A percentile compares a stretch with the other conserved stretches of the same genome.
phyloP scores from a whole-genome alignment of 2,888 invertebrate genomes.

The Drosophila quinaria region DNA sequence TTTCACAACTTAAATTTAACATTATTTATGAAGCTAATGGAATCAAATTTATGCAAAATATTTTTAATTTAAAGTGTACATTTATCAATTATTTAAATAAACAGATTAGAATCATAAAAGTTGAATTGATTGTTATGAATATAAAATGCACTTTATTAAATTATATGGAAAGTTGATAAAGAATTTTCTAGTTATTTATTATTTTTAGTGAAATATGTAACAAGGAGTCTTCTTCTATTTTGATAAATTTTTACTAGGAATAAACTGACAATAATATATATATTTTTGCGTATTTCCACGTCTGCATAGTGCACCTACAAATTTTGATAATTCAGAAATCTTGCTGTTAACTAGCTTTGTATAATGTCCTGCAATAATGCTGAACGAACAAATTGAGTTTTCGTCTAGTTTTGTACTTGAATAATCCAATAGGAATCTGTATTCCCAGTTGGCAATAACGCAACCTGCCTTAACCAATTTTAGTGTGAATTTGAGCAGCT shows the following conservation, averaged over 20 bases:
- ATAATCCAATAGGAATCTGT: conserved; percentile 19
- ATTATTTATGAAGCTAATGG: too few species aligned
- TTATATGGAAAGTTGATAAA: neutral
- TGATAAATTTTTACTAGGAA: neutral
- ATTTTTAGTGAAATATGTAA: too few species aligned
- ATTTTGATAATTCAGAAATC: too few species aligned
- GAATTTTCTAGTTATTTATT: neutral
- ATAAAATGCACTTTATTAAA: neutral
- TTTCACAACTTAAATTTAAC: too few species aligned
- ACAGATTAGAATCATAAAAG: too few species aligned
- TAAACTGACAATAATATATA: neutral
- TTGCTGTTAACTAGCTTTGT: too few species aligned
- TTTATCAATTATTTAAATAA: too few species aligned
- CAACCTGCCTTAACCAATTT: conserved; percentile 30
- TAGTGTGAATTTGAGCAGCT: conserved; percentile 72
- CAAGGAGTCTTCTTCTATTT: neutral
- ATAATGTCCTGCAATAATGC: neutral
- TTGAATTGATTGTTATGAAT: neutral
- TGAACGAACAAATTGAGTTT: conserved; percentile 5
- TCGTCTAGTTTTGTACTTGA: neutral
- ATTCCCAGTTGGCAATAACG: conserved; percentile 22
- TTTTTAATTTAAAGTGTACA: too few species aligned
- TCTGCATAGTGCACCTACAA: too few species aligned
- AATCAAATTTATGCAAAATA: too few species aligned
- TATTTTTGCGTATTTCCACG: too few species aligned